phyloP scores from a whole-genome alignment of 2,888 invertebrate genomes.

The Nesidiocoris tenuis region DNA sequence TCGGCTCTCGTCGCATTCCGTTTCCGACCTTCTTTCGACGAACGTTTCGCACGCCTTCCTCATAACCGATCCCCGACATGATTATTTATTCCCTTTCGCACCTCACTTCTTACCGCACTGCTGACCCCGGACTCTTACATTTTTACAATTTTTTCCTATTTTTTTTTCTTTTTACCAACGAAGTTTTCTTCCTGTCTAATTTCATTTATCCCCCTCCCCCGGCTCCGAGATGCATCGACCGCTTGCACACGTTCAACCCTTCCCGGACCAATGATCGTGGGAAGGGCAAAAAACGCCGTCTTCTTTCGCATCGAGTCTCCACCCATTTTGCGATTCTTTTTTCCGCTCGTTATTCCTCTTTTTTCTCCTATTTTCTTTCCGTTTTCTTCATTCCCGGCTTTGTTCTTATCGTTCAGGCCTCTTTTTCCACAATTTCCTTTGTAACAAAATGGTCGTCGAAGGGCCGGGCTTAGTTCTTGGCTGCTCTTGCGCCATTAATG shows the following conservation, averaged over 20 bases:
- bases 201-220: not conserved
- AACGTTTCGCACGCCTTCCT: conserved; percentile 19
- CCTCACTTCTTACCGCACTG: conserved; percentile 8
- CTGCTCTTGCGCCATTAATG: not conserved
- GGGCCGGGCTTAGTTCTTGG: no score
- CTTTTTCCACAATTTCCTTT: not conserved
- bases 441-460: not conserved
- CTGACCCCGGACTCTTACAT: not conserved
- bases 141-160: not conserved
- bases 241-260: conserved; percentile 2
- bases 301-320: not conserved
- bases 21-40: conserved; percentile 40
- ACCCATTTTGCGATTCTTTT: conserved; percentile 7
- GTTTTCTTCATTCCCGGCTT: not conserved
- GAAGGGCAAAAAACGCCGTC: not conserved
- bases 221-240: not conserved
- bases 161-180: conserved; percentile 30
- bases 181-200: not conserved
- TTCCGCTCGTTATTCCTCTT: conserved; percentile 3
- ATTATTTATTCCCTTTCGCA: conserved; percentile 45
- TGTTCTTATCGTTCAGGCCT: not conserved
- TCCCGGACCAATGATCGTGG: not conserved
- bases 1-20: conserved; percentile 46
- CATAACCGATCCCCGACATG: conserved; percentile 41
- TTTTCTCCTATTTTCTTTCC: conserved; percentile 13